These are phyloP conservation scores for Nyctibius bracteatus DNA, from an alignment of 2,113 vertebrate species.

Conservation along the genomic window DNA sequence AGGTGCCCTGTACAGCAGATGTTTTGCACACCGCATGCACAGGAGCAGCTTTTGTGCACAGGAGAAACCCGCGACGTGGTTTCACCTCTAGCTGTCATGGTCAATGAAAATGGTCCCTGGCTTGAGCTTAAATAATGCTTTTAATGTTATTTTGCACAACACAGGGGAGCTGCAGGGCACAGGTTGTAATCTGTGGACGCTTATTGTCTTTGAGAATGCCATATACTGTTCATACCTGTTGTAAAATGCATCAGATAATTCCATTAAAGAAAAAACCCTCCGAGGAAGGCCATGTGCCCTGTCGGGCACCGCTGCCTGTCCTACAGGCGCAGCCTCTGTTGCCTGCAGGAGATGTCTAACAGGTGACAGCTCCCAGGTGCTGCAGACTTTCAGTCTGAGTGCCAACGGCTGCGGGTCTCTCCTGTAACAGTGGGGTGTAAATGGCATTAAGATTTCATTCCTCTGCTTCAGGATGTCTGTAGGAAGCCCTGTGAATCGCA, in stretches of 20 bases:
- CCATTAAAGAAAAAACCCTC: background rate
- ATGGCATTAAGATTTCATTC: background rate
- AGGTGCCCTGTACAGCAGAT: slow-evolving; percentile 44
- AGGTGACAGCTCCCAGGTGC: background rate
- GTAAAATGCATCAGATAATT: background rate
- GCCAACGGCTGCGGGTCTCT: background rate
- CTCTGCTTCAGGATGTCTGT: background rate
- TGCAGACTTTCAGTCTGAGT: background rate
- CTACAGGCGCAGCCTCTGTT: background rate
- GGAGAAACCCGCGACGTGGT: background rate
- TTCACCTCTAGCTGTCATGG: slow-evolving; percentile 3
- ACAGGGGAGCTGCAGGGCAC: background rate
- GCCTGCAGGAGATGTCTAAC: background rate
- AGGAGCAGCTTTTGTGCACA: background rate
- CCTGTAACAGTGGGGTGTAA: background rate
- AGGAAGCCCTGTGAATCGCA: background rate
- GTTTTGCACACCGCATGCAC: background rate
- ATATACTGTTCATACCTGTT: background rate
- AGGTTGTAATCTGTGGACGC: background rate
- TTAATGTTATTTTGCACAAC: background rate
- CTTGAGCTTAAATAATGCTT: background rate
- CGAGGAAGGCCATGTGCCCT: background rate
- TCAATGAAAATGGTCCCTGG: background rate
- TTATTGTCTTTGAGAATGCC: background rate
- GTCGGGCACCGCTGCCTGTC: background rate